Base-by-base conservation (phyloP, 2,888 invertebrate genomes). In the Agrotis puta region DNA sequence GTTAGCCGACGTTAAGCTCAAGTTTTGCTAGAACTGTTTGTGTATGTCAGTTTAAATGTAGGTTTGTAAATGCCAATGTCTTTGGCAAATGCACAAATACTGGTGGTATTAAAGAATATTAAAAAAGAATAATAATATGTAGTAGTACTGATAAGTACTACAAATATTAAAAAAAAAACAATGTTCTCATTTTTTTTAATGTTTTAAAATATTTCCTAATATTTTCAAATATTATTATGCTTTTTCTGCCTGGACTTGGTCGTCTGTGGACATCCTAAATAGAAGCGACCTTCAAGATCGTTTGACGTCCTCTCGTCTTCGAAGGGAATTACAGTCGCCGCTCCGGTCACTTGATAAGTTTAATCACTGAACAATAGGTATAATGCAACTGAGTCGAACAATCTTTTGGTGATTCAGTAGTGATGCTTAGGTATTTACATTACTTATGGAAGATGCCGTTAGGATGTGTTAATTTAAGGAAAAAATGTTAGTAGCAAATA, bases 331-430 rank as follows among this genome's bases (percentile, higher is more conserved):
- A 69, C 51, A 70, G 63, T 50, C 56, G 50, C 74, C 51, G 58
- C 68, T 62, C 62, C 65, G 65, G 76, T 68, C 70, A 73, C 53
- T 72, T 78, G 51, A 75, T 70, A 84, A 78, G 59, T 78, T 76
- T 78, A 77, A 79, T 82, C 74, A 74, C 56, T 70, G 64, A 74
- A 72, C 74, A 74, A 61, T 64, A 68, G 61, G 20, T 33, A 54
- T 33, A 65, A 72, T 73, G 67, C 47, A 56, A 47, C 59, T 57
- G 54, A 53, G 22, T 13, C 24, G 18, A 13, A 48, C 22, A 2
- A 45, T 67, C 16, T 43, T 65, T 68, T 59, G 70, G 51, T 74
- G 51, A 64, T 24, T 68, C 61, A 73, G 68, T 59, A 1, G 20
- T 39, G 20, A 39, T 47, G 39, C 39, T 11, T 71, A 39, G 16